A percentile compares a stretch with the other conserved stretches of the same genome.
Conservation (phyloP, 92 coral and sea anemone genomes). For the Porites rus region DNA sequence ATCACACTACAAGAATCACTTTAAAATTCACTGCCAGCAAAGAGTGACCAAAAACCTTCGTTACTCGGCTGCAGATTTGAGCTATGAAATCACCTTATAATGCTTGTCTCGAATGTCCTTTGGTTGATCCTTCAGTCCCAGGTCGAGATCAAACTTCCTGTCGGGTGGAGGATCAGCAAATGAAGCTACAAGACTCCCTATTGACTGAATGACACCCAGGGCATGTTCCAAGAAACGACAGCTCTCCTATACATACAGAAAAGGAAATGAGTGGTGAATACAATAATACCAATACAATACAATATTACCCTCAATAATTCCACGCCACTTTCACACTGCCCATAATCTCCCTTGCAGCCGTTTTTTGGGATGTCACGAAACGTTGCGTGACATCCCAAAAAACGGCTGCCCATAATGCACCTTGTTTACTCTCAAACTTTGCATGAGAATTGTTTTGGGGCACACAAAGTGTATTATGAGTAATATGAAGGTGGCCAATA, state of each 20-base stretch:
- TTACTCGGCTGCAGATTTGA: not conserved
- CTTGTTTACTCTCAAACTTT: no score
- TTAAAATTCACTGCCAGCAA: not conserved
- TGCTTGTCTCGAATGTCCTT: constrained; percentile 84
- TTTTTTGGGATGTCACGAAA: no score
- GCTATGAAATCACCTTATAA: constrained; percentile 68
- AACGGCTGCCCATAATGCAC: no score
- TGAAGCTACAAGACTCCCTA: constrained; percentile 80
- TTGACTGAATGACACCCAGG: constrained; percentile 79
- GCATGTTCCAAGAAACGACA: constrained; percentile 97
- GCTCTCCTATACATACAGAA: constrained; percentile 74
- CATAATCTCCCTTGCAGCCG: no score
- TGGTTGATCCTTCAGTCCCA: constrained; percentile 89
- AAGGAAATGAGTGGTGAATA: not conserved
- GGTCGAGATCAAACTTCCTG: constrained; percentile 80
- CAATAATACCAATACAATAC: not conserved
- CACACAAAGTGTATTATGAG: no score
- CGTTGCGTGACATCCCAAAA: no score
- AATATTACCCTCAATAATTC: not conserved
- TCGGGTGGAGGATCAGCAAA: constrained; percentile 83
- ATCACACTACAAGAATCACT: not conserved
- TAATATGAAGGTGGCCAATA: no score
- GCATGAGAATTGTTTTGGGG: no score
- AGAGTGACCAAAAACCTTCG: not conserved
- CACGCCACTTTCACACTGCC: no score